Evolutionary conservation across 2,113 vertebrate genomes (phyloP), one percentile per base, ranked within the genome.

Genomic region (Elgaria multicarinata): DNA sequence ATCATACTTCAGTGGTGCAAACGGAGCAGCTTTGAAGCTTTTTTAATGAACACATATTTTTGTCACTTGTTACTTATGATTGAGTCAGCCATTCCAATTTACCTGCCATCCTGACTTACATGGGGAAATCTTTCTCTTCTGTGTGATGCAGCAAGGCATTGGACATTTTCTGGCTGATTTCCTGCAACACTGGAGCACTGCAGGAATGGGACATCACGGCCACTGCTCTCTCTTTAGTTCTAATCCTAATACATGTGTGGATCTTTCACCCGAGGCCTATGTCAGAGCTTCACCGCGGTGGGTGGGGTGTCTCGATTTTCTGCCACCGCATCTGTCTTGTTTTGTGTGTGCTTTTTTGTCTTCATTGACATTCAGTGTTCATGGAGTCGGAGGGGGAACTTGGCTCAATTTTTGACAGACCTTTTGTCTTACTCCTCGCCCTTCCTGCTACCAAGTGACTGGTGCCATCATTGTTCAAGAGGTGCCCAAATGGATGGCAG

Each of bases 181-280:
- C 53, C 24, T 82, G 36, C 53, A 36, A 71, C n/a, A 33, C 58
- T 88, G 79, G 53, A 88, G 33, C 18, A 8, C 78, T 72, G 22
- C 36, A 14, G 87, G n/a, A 62, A 72, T 67, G 14, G 44, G 31
- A 42, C 46, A 72, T 39, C 8, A 24, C 58, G 36, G 50, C 33
- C 28, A 10, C 67, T 87, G 75, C 20, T 14, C 36, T 33, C 69
- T 72, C 18, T 36, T 31, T 13, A 7, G 14, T 36, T 53, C 28
- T 31, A 53, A 10, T 55, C 76, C 50, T n/a, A 42, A 44, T 42
- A 80, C 28, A 33, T 5, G 31, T 72, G 75, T 62, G 64, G 69
- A 58, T 85, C 74, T 77, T 90, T 87, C 20, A 42, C 72, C 33
- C 62, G 77, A 22, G 16, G 74, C 46, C 39, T 71, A 78, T 85